These are phyloP conservation scores for Anoplius nigerrimus DNA, from an alignment of 2,888 invertebrate species.

Conservation along the genomic window DNA sequence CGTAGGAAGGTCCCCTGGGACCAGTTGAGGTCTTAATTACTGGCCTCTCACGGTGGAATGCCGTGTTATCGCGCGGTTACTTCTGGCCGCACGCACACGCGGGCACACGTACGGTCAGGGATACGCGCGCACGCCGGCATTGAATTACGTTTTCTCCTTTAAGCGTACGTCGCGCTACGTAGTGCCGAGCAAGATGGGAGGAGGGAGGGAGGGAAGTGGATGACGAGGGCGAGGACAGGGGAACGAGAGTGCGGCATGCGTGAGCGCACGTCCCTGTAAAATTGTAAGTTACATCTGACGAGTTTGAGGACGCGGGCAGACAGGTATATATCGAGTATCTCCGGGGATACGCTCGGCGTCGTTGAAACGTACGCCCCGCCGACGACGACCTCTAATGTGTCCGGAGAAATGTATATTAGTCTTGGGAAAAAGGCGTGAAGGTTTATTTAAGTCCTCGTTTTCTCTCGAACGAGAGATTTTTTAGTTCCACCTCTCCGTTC, in stretches of 20 bases:
- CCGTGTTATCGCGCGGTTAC: conserved; percentile 53
- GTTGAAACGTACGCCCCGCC: not conserved
- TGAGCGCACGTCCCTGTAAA: not conserved
- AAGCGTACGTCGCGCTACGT: not conserved
- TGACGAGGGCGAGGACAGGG: not conserved
- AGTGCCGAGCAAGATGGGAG: too few species aligned
- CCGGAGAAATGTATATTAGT: conserved; percentile 4
- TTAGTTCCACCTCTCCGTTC: conserved; percentile 2
- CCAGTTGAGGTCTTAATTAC: conserved; percentile 71
- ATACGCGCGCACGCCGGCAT: conserved; percentile 38
- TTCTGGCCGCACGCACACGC: conserved; percentile 40
- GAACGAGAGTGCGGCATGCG: conserved; percentile 2
- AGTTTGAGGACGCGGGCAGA: not conserved
- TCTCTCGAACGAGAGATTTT: conserved; percentile 24
- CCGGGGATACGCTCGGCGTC: not conserved
- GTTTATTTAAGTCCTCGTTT: conserved; percentile 34
- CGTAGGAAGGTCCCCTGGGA: conserved; percentile 37
- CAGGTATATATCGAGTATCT: not conserved
- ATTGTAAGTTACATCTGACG: conserved; percentile 7
- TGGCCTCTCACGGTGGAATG: conserved; percentile 49
- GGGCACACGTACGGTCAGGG: too few species aligned
- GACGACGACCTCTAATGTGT: not conserved
- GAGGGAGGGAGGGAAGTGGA: too few species aligned
- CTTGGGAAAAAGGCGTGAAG: conserved; percentile 7
- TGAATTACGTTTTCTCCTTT: conserved; percentile 47